These are phyloP conservation scores for Lycaon pictus DNA, from an alignment of 2,113 vertebrate genomes.

Conservation along the genomic window DNA sequence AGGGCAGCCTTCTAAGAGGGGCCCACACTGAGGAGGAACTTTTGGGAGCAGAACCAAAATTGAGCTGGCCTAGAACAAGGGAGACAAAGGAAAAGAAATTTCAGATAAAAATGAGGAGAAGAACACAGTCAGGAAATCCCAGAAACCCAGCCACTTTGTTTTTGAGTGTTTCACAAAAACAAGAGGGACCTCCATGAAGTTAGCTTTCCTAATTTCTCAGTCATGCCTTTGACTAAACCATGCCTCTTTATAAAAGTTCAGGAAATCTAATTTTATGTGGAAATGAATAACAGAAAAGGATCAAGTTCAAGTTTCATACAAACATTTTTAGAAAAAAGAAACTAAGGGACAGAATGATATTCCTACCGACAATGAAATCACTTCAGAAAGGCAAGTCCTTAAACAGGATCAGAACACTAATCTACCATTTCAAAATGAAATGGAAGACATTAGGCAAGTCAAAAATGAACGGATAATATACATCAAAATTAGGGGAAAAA, in stretches of 20 bases:
- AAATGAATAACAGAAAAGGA: background rate
- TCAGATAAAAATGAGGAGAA: background rate
- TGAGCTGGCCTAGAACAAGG: background rate
- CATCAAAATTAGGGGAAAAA: background rate
- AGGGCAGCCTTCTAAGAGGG: background rate
- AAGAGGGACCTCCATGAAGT: background rate
- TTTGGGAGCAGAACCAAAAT: background rate
- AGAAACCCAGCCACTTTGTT: background rate
- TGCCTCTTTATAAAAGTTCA: background rate
- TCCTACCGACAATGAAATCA: background rate
- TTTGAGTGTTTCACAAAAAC: background rate
- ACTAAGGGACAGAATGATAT: background rate
- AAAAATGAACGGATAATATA: background rate
- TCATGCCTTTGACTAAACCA: background rate
- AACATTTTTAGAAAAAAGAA: background rate
- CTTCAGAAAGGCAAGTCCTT: background rate
- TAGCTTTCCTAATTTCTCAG: slow-evolving; percentile 5
- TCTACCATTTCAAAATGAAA: background rate
- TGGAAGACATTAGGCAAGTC: background rate
- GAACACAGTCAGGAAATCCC: background rate
- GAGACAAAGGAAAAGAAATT: background rate
- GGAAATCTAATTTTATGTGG: slow-evolving; percentile 15
- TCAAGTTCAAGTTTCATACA: background rate
- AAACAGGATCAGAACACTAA: background rate
- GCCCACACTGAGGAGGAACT: background rate